Percentiles rank a stretch among this genome's conserved stretches.
Conservation (phyloP, 2,797 vertebrate species). For the Gastrophryne carolinensis region DNA sequence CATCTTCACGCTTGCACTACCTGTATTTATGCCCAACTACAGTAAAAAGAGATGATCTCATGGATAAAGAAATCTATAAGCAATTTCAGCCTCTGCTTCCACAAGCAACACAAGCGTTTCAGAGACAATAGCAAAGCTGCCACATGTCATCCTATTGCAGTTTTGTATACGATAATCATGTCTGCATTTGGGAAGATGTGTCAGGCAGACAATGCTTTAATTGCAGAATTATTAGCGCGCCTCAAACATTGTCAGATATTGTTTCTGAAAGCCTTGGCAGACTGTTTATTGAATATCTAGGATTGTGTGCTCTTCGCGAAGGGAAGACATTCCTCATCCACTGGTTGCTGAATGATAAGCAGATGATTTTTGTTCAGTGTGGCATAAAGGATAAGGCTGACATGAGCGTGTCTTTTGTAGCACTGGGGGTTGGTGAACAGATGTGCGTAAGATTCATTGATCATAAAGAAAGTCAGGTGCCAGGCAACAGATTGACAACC, state of each 20-base stretch:
- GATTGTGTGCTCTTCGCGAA: conserved; percentile 24
- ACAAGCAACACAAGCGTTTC: neutral
- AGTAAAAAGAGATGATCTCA: neutral
- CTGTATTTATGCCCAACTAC: neutral
- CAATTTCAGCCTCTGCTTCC: neutral
- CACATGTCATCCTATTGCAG: neutral
- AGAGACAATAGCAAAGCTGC: neutral
- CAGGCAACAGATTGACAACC: conserved; percentile 53
- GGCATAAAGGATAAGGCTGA: conserved; percentile 44
- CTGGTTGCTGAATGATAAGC: conserved; percentile 22
- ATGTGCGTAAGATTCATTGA: conserved; percentile 29
- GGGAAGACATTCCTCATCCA: conserved; percentile 39
- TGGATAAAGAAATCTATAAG: neutral
- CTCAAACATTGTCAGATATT: conserved; percentile 12
- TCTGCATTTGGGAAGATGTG: neutral
- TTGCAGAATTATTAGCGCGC: conserved; percentile 21
- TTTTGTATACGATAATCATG: conserved; percentile 10
- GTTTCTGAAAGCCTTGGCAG: neutral
- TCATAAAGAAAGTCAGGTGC: conserved; percentile 32
- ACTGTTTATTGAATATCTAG: conserved; percentile 23
- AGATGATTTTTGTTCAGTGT: conserved; percentile 22
- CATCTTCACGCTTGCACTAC: neutral
- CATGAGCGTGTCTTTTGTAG: conserved; percentile 13
- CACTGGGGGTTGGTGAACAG: conserved; percentile 39
- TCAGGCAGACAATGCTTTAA: conserved; percentile 31